Conservation (phyloP, 2,888 invertebrate species). For the Dichetophora obliterata region DNA sequence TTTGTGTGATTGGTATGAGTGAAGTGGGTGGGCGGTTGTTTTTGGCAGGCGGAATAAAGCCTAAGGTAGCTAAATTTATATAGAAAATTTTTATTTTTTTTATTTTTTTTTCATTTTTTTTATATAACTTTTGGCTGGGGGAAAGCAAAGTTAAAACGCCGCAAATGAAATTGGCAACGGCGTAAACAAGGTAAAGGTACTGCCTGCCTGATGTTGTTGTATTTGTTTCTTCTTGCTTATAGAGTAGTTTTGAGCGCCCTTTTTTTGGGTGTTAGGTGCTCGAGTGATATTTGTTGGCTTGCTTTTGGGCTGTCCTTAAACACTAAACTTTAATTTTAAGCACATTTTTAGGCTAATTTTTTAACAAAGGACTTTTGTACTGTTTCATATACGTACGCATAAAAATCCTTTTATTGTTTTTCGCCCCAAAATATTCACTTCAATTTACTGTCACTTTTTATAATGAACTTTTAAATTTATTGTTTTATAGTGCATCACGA, state of each 20-base stretch:
- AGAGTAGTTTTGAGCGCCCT: too few species aligned
- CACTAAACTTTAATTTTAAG: too few species aligned
- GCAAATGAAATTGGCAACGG: slow-evolving; percentile 52
- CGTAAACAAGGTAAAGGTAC: slow-evolving; percentile 53
- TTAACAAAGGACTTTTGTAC: background rate
- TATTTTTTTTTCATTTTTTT: slow-evolving; percentile 24
- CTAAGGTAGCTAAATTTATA: slow-evolving; percentile 63
- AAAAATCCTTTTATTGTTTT: background rate
- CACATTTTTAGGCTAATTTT: background rate
- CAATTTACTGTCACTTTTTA: background rate
- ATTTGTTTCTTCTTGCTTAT: slow-evolving; percentile 31
- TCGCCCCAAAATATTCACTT: background rate
- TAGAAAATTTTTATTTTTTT: slow-evolving; percentile 55
- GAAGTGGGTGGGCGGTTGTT: slow-evolving; percentile 37
- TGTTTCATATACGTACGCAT: background rate
- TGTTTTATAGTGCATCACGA: background rate
- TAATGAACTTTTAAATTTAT: too few species aligned
- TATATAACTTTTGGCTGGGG: slow-evolving; percentile 6
- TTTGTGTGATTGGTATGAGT: slow-evolving; percentile 36
- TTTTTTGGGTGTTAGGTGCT: background rate
- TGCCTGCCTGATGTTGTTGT: slow-evolving; percentile 28
- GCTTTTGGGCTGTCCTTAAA: too few species aligned
- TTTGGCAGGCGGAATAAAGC: slow-evolving; percentile 52
- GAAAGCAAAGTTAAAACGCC: slow-evolving; percentile 35
- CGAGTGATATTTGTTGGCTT: background rate